phyloP scores from a whole-genome alignment of 2,888 invertebrate genomes.

The Acanthacorydalis orientalis region DNA sequence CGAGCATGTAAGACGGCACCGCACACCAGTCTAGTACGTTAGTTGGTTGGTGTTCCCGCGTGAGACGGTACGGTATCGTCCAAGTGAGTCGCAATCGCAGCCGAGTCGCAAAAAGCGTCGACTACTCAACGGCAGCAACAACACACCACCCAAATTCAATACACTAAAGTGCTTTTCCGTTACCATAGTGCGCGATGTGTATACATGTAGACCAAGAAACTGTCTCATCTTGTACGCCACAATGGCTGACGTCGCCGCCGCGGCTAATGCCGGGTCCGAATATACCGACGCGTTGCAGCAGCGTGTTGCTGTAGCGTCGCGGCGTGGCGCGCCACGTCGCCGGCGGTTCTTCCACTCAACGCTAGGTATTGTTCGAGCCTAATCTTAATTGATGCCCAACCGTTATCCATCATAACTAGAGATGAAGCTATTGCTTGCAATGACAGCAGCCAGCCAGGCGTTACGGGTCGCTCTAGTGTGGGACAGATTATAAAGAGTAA shows the following conservation, averaged over 20 bases:
- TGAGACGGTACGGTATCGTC: constrained; percentile 6
- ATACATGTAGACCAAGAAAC: constrained; percentile 4
- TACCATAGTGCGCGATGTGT: constrained; percentile 5
- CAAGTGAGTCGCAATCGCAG: constrained; percentile 4
- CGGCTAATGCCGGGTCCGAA: background rate
- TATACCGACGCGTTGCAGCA: background rate
- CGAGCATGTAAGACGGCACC: too few species aligned
- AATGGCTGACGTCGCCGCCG: background rate
- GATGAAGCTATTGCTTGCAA: constrained; percentile 21
- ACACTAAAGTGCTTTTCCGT: constrained; percentile 25
- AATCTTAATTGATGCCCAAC: constrained; percentile 30
- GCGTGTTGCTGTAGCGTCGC: background rate
- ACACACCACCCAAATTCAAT: constrained; percentile 25
- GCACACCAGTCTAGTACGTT: constrained; percentile 3
- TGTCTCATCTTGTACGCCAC: constrained; percentile 2
- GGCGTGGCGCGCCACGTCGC: constrained; percentile 7
- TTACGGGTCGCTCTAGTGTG: constrained; percentile 5
- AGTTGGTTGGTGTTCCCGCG: constrained; percentile 4
- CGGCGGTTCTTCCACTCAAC: constrained; percentile 15
- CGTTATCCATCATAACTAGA: constrained; percentile 28
- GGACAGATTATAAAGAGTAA: constrained; percentile 7
- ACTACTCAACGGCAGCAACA: constrained; percentile 4
- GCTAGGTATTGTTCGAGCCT: constrained; percentile 24
- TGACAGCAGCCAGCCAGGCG: constrained; percentile 16
- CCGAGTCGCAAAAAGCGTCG: constrained; percentile 16